Base-by-base conservation (phyloP, 2,113 vertebrate species). In the Calonectris borealis region DNA sequence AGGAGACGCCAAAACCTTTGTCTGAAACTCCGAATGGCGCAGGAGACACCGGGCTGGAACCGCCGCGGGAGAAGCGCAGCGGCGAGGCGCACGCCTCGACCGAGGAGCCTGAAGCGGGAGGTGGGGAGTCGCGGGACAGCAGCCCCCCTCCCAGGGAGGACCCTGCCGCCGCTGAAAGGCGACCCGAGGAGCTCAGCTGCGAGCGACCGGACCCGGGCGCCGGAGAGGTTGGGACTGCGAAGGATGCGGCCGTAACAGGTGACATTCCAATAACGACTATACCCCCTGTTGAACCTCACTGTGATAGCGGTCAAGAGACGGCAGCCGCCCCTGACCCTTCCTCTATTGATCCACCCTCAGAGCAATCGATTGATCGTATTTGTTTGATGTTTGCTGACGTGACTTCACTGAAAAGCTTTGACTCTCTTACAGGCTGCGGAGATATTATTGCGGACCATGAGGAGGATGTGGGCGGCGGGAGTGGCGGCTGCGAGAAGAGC, bases 391-490 rank as follows among this genome's bases (percentile, higher is more conserved):
- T 99, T 98, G 99, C 99, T 97, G 99, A 99, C 96, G 99, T 99
- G 98, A 99, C 99, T 94, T 99, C 99, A 94, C 98, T 99, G 94
- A 99, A 99, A 98, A 99, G 99, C 98, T 99, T 99, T 97, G 99
- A 99, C 98, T 99, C 99, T 96, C 98, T 99, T 97, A 99, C 99
- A 72, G 99, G 99, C 97, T 99, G 99, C 58, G 99, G 99, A 92
- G 99, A 99, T 98, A 99, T 99, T 98, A 99, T 99, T 95, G 99
- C 99, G 48, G 99, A 99, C 95, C 98, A 97, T 11, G 99, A 99
- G 55, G 99, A 99, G 52, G 99, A 99, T 93, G 98, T 97, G 82
- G 99, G 98, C 82, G 46, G 98, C 90, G 98, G 98, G 85, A 98
- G 97, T 88, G 94, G 97, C 19, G 77, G 92, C 94, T 95, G 98